phyloP scores from a whole-genome alignment of 1,140 invertebrate species.

The Tetramorium simillimum region DNA sequence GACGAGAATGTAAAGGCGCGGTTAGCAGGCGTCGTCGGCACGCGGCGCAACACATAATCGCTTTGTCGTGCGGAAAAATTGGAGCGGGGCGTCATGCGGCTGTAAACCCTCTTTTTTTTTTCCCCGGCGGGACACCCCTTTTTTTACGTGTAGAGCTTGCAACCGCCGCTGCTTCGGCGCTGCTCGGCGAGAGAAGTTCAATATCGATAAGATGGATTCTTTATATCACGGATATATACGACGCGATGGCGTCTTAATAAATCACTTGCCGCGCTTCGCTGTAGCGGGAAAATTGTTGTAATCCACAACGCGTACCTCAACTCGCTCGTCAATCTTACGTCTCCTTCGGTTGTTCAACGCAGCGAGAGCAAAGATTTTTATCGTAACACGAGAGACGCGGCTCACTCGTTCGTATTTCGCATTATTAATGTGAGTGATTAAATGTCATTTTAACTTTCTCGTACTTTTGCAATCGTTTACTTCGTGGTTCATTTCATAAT shows the following conservation, averaged over 20 bases:
- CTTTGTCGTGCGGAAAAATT: constrained; percentile 55
- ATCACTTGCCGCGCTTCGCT: constrained; percentile 19
- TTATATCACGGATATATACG: background rate
- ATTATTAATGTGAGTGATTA: constrained; percentile 11
- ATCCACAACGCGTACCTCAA: background rate
- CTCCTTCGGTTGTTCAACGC: background rate
- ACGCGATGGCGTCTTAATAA: constrained; percentile 1
- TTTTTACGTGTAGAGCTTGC: constrained; percentile 14
- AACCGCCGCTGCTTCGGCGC: background rate
- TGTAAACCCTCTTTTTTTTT: constrained; percentile 9
- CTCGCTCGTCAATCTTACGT: background rate
- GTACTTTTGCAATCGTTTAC: constrained; percentile 39
- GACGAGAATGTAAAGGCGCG: constrained; percentile 43
- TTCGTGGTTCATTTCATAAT: constrained; percentile 34
- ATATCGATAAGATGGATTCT: constrained; percentile 31
- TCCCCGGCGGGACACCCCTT: constrained; percentile 10
- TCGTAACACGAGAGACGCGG: background rate
- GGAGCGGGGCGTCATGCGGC: constrained; percentile 18
- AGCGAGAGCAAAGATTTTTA: background rate
- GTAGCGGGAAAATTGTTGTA: background rate
- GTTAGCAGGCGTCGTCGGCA: constrained; percentile 31
- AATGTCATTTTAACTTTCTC: constrained; percentile 8
- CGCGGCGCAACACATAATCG: constrained; percentile 51
- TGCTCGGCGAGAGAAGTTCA: constrained; percentile 14
- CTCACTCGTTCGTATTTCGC: background rate